Conservation (phyloP, 2,888 invertebrate genomes). For the Drosophila acutilabella region DNA sequence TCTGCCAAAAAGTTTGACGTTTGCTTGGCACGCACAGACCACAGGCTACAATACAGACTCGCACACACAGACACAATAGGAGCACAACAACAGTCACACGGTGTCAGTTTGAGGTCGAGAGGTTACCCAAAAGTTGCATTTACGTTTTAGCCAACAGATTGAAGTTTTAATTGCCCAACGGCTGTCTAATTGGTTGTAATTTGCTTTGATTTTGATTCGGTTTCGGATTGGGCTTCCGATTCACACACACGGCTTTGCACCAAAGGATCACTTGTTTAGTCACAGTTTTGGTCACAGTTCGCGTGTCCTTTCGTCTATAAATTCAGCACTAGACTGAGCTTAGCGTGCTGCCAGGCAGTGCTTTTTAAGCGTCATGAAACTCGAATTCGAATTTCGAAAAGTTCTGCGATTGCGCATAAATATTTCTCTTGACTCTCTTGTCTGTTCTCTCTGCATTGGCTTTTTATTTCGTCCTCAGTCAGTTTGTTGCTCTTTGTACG, state of each 20-base stretch:
- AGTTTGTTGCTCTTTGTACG: slow-evolving; percentile 45
- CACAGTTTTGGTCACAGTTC: slow-evolving; percentile 32
- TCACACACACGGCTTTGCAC: slow-evolving; percentile 50
- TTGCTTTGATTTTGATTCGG: slow-evolving; percentile 10
- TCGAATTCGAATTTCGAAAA: slow-evolving; percentile 70
- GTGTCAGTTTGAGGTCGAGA: slow-evolving; percentile 14
- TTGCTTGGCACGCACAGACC: slow-evolving; percentile 44
- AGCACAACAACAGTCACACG: background rate
- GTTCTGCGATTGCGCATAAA: slow-evolving; percentile 51
- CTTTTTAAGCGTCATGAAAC: slow-evolving; percentile 57
- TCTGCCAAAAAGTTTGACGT: slow-evolving; percentile 74
- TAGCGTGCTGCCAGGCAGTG: slow-evolving; percentile 66
- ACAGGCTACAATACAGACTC: slow-evolving; percentile 16
- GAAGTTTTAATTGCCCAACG: slow-evolving; percentile 35
- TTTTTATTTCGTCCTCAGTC: slow-evolving; percentile 9
- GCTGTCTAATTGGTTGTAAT: slow-evolving; percentile 41
- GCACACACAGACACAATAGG: slow-evolving; percentile 17
- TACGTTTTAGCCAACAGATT: slow-evolving; percentile 34
- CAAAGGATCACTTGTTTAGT: slow-evolving; percentile 38
- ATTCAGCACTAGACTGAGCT: slow-evolving; percentile 80
- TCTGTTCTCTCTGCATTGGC: slow-evolving; percentile 4
- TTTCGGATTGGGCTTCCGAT: background rate
- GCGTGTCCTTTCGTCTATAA: slow-evolving; percentile 71
- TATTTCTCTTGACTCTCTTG: slow-evolving; percentile 25
- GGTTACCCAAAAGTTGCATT: slow-evolving; percentile 18